Evolutionary conservation across 2,888 invertebrate genomes (phyloP).

Genomic region (Trachelus troglodyta): DNA sequence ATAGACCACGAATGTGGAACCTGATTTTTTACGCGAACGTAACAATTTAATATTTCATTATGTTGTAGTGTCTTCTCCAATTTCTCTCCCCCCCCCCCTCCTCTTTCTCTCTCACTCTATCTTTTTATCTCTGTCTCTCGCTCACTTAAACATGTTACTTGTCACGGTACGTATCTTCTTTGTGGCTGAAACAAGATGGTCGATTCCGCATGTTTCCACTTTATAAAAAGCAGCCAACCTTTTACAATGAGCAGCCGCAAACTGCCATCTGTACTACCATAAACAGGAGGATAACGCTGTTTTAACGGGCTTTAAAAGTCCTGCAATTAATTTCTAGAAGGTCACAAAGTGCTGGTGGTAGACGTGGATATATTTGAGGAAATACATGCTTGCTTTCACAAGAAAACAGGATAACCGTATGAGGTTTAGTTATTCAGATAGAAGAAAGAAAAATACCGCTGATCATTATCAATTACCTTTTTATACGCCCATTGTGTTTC

Average conservation of each 20-base stretch:
- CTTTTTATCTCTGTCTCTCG: not conserved
- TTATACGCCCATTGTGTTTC: not conserved
- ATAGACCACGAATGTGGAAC: no score
- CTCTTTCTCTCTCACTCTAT: no score
- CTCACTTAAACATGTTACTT: not conserved
- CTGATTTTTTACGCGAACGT: no score
- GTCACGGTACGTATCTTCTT: not conserved
- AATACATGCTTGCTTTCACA: not conserved
- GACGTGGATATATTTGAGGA: not conserved
- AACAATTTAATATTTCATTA: not conserved
- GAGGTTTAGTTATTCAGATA: not conserved
- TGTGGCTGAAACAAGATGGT: not conserved
- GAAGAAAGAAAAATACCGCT: not conserved
- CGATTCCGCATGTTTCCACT: not conserved
- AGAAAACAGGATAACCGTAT: not conserved
- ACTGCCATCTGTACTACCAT: not conserved
- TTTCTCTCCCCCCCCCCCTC: no score
- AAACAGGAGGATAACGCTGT: not conserved
- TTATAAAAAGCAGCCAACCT: not conserved
- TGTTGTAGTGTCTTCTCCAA: not conserved
- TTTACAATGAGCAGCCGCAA: not conserved
- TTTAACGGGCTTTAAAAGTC: slow-evolving; percentile 4
- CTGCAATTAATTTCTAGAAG: not conserved
- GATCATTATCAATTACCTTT: not conserved
- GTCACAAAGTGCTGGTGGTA: not conserved